Percentiles rank a stretch among this genome's conserved stretches.
Evolutionary conservation across 2,797 vertebrate genomes (phyloP).

Genomic region (Pseudochromis fuscus): DNA sequence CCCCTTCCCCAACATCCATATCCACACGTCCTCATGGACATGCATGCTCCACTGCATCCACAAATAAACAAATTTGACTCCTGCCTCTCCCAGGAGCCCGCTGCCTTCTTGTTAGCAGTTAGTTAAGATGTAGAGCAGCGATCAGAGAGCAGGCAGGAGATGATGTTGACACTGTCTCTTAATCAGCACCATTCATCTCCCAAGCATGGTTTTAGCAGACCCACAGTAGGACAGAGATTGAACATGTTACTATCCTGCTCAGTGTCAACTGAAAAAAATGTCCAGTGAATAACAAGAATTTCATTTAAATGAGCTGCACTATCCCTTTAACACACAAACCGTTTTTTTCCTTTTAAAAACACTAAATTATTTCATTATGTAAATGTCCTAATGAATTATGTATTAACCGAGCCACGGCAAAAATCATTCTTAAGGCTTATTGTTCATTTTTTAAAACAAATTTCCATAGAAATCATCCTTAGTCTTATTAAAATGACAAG

Average conservation of each 20-base stretch:
- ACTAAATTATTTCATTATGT: constrained; percentile 1
- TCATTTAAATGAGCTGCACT: constrained; percentile 4
- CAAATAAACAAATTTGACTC: constrained; percentile 58
- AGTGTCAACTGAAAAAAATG: constrained; percentile 8
- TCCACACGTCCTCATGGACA: constrained; percentile 46
- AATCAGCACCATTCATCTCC: constrained; percentile 69
- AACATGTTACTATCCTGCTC: constrained; percentile 2
- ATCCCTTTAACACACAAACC: not conserved
- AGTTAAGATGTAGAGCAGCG: constrained; percentile 43
- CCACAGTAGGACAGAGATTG: constrained; percentile 8
- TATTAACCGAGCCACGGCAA: not conserved
- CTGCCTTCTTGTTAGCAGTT: constrained; percentile 48
- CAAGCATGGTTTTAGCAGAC: constrained; percentile 43
- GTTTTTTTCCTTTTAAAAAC: not conserved
- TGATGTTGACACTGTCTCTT: constrained; percentile 52
- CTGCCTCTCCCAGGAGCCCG: constrained; percentile 31
- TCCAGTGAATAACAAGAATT: constrained; percentile 1
- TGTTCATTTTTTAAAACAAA: not conserved
- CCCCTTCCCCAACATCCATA: constrained; percentile 39
- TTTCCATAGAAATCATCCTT: constrained; percentile 2
- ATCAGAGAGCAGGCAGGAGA: constrained; percentile 31
- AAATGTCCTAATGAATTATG: constrained; percentile 4
- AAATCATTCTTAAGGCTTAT: not conserved
- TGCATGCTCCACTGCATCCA: constrained; percentile 51
- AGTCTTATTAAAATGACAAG: too few species aligned